A percentile compares a stretch with the other conserved stretches of the same genome.
phyloP scores from a whole-genome alignment of 2,797 vertebrate species.

The Enteromius trimaculatus region DNA sequence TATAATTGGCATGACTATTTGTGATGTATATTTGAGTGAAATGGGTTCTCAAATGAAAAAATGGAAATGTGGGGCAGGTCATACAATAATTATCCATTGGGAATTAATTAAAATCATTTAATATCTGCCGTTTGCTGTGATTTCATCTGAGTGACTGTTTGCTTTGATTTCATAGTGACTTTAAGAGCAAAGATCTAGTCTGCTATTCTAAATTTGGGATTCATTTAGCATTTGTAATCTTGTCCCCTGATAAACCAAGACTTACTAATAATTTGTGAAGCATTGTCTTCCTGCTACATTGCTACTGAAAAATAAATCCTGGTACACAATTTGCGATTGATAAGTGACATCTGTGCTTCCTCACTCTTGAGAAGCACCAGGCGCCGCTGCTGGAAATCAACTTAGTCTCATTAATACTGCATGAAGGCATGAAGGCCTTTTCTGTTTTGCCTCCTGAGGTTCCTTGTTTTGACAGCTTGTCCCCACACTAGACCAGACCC shows the following conservation, averaged over 20 bases:
- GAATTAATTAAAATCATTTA: neutral
- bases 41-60: neutral
- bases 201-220: neutral
- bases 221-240: neutral
- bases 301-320: neutral
- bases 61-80: neutral
- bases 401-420: conserved; percentile 44
- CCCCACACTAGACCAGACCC: conserved; percentile 6
- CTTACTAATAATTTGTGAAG: neutral
- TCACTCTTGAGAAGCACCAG: conserved; percentile 10
- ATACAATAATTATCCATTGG: neutral
- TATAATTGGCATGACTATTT: neutral
- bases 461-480: conserved; percentile 44
- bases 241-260: neutral
- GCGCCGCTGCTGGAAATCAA: neutral
- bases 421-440: conserved; percentile 40
- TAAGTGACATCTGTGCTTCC: conserved; percentile 3
- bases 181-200: neutral
- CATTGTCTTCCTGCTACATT: neutral
- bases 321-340: conserved; percentile 4
- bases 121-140: neutral
- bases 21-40: neutral
- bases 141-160: neutral
- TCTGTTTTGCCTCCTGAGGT: conserved; percentile 32
- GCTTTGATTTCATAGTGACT: neutral